Percentiles rank a stretch among this genome's conserved stretches.
Evolutionary conservation across 2,888 invertebrate genomes (phyloP).

Genomic region (Drosophila paranaensis): DNA sequence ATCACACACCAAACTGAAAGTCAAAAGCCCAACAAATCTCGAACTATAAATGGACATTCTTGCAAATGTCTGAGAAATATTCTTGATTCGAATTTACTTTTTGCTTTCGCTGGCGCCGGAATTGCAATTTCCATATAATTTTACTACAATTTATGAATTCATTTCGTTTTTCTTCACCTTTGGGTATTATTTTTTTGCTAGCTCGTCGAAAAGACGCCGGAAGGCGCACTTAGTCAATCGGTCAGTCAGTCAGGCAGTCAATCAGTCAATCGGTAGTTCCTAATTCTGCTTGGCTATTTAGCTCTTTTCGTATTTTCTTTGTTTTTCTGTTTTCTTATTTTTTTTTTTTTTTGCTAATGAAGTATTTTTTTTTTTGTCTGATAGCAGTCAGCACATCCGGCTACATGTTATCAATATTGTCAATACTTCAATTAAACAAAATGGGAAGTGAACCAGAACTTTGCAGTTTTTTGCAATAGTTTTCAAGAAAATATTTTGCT

Average conservation of each 20-base stretch:
- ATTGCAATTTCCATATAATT: conserved; percentile 8
- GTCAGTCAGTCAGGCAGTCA: conserved; percentile 9
- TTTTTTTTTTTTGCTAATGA: conserved; percentile 38
- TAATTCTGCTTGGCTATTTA: conserved; percentile 49
- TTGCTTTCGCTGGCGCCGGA: conserved; percentile 11
- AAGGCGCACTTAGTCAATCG: conserved; percentile 26
- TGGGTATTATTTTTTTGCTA: conserved; percentile 35
- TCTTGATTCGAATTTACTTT: not conserved
- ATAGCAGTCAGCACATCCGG: conserved; percentile 67
- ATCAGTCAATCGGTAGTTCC: conserved; percentile 34
- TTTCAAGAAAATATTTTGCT: not conserved
- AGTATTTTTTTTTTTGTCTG: conserved; percentile 33
- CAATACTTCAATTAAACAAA: conserved; percentile 21
- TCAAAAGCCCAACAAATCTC: too few relatives aligned
- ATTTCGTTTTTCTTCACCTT: not conserved
- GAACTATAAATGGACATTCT: too few relatives aligned
- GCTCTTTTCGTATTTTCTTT: conserved; percentile 6
- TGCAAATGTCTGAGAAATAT: not conserved
- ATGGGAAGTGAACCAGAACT: conserved; percentile 15
- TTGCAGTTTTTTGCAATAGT: not conserved
- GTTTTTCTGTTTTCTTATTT: conserved; percentile 9
- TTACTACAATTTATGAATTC: conserved; percentile 9
- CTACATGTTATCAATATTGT: conserved; percentile 25
- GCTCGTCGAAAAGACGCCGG: conserved; percentile 34
- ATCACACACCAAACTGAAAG: not conserved